Evolutionary conservation across 2,113 vertebrate species (phyloP), one percentile per base, ranked within the genome.

Genomic region (Columba livia): DNA sequence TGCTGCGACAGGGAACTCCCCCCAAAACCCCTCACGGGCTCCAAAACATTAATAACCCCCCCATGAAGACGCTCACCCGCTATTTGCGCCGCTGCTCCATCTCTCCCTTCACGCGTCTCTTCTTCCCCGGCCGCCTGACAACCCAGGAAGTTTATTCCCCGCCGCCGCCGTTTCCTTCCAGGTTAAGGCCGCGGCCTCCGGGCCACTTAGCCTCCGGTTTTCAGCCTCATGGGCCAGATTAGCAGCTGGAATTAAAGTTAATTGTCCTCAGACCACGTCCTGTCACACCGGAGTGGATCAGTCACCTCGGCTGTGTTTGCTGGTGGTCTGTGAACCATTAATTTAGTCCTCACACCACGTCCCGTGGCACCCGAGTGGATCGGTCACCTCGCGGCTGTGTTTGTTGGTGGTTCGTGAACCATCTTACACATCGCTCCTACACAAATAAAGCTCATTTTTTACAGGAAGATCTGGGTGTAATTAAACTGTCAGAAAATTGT

Each of bases 21-120:
- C 60, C 70, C 44, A 13, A 3, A 31, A 5, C 58, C 1, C 38
- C 67, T 1, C 51, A 0, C 44, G 32, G 1, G 53, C 51, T 8
- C 3, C 51, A 3, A 7, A 23, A 11, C 15, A 1, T 1, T 9
- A 47, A 47, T 47, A 47, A 47, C 19, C 18, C 17, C 44, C 42
- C 0, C 2, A 3, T 1, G 1, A 42, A 21, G 20, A 0, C 24
- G 6, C 12, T 0, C 42, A 1, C 1, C 10, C 0, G 8, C 20
- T 32, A 83, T 1, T 2, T 1, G 20, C 1, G 38, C 57, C 2
- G 66, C 53, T 0, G 61, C 4, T 6, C 85, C 95, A 96, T 90
- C 8, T 3, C 85, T 4, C 8, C 61, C 16, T 0, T 28, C 0
- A 24, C 54, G 31, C 77, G 3, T 11, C 44, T 2, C 61, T 16